These are phyloP conservation scores for Leucoraja erinaceus DNA, from an alignment of 2,113 vertebrate genomes.

Conservation along the genomic window DNA sequence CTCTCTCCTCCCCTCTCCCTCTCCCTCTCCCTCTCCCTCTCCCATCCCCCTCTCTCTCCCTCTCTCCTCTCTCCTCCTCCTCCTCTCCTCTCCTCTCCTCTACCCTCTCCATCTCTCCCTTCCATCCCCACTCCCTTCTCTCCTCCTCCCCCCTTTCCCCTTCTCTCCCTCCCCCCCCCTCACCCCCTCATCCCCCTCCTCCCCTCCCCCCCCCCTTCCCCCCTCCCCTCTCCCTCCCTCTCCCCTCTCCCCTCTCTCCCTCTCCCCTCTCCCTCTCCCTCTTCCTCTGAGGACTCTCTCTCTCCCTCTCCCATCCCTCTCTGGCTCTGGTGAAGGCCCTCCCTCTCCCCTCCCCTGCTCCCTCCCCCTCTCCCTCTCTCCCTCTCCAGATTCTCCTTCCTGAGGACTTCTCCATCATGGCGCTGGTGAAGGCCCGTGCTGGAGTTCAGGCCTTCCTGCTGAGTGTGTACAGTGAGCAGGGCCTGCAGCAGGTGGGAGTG, in stretches of 20 bases:
- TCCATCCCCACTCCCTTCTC: too few relatives aligned
- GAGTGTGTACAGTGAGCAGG: slow-evolving; percentile 77
- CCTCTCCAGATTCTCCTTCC: slow-evolving; percentile 68
- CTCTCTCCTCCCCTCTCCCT: too few relatives aligned
- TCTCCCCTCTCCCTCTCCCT: not conserved
- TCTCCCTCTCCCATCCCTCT: not conserved
- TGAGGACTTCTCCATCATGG: slow-evolving; percentile 82
- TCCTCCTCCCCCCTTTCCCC: too few relatives aligned
- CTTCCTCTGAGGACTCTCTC: too few relatives aligned
- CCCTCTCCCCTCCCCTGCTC: not conserved
- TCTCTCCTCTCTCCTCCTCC: too few relatives aligned
- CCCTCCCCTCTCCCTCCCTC: too few relatives aligned
- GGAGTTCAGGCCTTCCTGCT: slow-evolving; percentile 77
- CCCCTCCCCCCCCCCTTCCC: not conserved
- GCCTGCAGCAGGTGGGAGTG: slow-evolving; percentile 73
- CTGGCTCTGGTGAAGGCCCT: not conserved
- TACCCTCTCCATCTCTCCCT: too few relatives aligned
- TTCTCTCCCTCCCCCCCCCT: too few relatives aligned
- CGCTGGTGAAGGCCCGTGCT: slow-evolving; percentile 67
- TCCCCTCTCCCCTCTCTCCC: slow-evolving; percentile 8
- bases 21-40: not conserved
- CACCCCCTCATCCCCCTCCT: not conserved
- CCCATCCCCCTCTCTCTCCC: too few relatives aligned
- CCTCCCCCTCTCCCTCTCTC: not conserved
- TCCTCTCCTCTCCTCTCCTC: too few relatives aligned